Evolutionary conservation across 2,113 vertebrate genomes (phyloP), one percentile per base, ranked within the genome.

Genomic region (Corythaixoides concolor): DNA sequence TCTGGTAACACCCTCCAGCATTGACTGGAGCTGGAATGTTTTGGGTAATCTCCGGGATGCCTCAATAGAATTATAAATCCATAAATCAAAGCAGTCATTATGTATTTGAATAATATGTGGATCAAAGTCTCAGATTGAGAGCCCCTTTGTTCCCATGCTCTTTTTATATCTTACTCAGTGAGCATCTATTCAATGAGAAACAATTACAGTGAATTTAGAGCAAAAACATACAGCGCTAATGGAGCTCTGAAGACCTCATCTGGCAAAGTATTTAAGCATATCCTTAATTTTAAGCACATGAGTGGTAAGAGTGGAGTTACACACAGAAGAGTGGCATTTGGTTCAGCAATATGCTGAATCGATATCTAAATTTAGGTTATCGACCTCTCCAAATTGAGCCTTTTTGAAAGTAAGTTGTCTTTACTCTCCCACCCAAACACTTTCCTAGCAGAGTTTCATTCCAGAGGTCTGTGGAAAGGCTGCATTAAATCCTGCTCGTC

Each of bases 31-130:
- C 69, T 91, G 85, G 93, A 97, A 95, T 96, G 95, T 95, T 95
- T 97, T 95, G 93, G 87, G 67, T 95, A 94, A 95, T 96, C 94
- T 95, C 89, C 1, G 14, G 91, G 97, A 95, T 93, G 93, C 96
- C 91, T 96, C 97, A 96, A 91, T 96, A 95, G 95, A 96, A 91
- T 95, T 94, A 95, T 96, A 97, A 97, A 96, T 94, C 96, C 97
- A 97, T 96, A 97, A 97, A 96, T 96, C 96, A 97, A 93, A 96
- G 92, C 92, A 95, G 91, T 97, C 89, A 95, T 97, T 96, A 96
- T 95, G 87, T 89, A 95, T 97, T 97, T 96, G 93, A 96, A 97
- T 97, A 97, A 95, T 95, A 85, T 95, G 95, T 50, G 94, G 96
- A 97, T 96, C 96, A 95, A 95, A 97, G 95, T 91, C 94, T 93